Base-by-base conservation (phyloP, 2,113 vertebrate genomes). In the Catharus bicknelli region DNA sequence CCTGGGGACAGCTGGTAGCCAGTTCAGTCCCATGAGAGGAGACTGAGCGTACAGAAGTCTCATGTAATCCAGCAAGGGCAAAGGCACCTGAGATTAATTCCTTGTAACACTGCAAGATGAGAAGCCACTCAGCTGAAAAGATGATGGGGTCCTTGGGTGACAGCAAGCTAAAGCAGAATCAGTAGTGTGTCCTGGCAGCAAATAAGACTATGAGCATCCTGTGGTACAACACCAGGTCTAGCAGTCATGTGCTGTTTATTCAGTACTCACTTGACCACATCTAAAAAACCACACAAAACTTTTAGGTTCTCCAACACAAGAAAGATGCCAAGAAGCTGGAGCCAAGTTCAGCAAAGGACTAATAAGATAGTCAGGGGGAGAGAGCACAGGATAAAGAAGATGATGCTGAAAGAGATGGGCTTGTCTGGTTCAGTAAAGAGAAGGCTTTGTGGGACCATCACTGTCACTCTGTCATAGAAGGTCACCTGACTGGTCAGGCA, bases 41-140 rank as follows among this genome's bases (percentile, higher is more conserved):
- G 36, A 63, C 7, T 11, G 8, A 27, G n/a, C 38, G 27, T 70
- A 30, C 32, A 82, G 42, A 85, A 74, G 23, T 36, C 38, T 79
- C 32, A 36, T 3, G 29, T 67, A 62, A 79, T 40, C 70, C 67
- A 67, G 47, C 67, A 72, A 68, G 54, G 25, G 27, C 58, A 86
- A 72, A 79, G 8, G 34, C 22, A 76, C 21, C 27, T 26, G 25
- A 47, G 48, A 54, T 16, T 0, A 74, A 81, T 26, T 45, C 83
- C 54, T 78, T 43, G 3, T 34, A 61, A 69, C n/a, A 26, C 0
- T 48, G 47, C 27, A 53, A 57, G 51, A 74, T 5, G 11, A 69
- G 70, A 88, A 79, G 36, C 27, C 70, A 57, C 38, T 66, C 47
- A 74, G 36, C n/a, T 85, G 61, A 78, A 79, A 88, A 90, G 9